Percentiles rank a stretch among this genome's conserved stretches.
These are phyloP conservation scores for Diacarnus erythraeanus DNA, from an alignment of 37 sponge, comb jelly and placozoan genomes.

Conservation along the genomic window DNA sequence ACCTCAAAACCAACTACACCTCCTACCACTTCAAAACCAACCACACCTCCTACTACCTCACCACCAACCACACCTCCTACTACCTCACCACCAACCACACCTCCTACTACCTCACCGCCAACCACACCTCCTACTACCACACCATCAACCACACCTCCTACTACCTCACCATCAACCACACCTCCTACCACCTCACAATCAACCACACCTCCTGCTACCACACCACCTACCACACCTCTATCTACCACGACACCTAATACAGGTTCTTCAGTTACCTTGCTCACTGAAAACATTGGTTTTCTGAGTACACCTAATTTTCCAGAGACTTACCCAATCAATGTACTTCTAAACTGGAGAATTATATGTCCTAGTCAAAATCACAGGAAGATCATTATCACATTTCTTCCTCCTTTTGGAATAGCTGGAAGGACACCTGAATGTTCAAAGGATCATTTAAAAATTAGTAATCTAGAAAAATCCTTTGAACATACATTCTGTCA, in stretches of 20 bases:
- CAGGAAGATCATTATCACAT: too few relatives aligned
- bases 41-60: background rate
- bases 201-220: too few relatives aligned
- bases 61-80: background rate
- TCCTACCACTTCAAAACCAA: background rate
- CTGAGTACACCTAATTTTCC: conserved; percentile 30
- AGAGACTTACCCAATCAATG: conserved; percentile 14
- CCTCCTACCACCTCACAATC: too few relatives aligned
- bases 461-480: background rate
- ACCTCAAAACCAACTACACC: background rate
- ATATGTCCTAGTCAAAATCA: background rate
- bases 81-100: background rate
- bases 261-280: too few relatives aligned
- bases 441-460: background rate
- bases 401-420: background rate
- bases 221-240: too few relatives aligned
- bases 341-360: conserved; percentile 3
- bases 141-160: too few relatives aligned
- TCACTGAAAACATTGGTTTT: background rate
- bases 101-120: too few relatives aligned
- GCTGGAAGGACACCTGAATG: conserved; percentile 1
- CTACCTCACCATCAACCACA: too few relatives aligned
- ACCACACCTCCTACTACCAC: too few relatives aligned
- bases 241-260: too few relatives aligned
- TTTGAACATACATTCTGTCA: conserved; percentile 8